Percentiles rank a stretch among this genome's conserved stretches.
Evolutionary conservation across 2,797 vertebrate genomes (phyloP).

Genomic region (Loris lydekkerianus): DNA sequence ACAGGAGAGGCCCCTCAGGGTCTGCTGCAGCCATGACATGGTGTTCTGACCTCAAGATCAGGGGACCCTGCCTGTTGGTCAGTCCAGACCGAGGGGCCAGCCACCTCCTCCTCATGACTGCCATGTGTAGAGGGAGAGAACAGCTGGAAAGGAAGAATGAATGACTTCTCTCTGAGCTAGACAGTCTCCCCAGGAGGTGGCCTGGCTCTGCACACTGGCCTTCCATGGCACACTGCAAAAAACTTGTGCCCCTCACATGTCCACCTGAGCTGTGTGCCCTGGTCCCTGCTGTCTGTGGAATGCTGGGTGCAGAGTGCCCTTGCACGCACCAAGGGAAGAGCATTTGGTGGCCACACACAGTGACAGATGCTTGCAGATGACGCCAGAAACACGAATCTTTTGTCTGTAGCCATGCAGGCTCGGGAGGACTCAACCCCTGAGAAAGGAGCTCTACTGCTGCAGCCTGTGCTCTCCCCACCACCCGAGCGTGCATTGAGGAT

Average conservation of each 20-base stretch:
- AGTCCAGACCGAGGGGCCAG: not conserved
- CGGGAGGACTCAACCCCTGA: no score
- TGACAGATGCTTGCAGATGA: not conserved
- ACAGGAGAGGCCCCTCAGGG: constrained; percentile 52
- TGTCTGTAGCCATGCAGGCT: not conserved
- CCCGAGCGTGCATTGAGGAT: accelerated
- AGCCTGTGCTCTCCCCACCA: no score
- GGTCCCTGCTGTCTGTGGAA: not conserved
- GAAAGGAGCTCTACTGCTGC: no score
- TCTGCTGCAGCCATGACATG: not conserved
- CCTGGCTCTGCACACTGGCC: not conserved
- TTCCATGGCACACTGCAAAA: not conserved
- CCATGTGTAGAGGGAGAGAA: no score
- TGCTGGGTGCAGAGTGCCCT: not conserved
- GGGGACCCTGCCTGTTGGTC: constrained; percentile 22
- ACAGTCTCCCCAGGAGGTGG: not conserved
- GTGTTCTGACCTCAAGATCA: not conserved
- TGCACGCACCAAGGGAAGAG: not conserved
- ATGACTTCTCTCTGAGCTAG: accelerated
- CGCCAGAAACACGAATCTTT: not conserved
- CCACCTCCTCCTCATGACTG: not conserved
- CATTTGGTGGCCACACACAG: not conserved
- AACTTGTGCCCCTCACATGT: not conserved
- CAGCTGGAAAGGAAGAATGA: not conserved
- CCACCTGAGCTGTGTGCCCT: not conserved